Evolutionary conservation across 1,140 invertebrate species (phyloP), one percentile per base, ranked within the genome.

Genomic region (Scaptomyza pallida): DNA sequence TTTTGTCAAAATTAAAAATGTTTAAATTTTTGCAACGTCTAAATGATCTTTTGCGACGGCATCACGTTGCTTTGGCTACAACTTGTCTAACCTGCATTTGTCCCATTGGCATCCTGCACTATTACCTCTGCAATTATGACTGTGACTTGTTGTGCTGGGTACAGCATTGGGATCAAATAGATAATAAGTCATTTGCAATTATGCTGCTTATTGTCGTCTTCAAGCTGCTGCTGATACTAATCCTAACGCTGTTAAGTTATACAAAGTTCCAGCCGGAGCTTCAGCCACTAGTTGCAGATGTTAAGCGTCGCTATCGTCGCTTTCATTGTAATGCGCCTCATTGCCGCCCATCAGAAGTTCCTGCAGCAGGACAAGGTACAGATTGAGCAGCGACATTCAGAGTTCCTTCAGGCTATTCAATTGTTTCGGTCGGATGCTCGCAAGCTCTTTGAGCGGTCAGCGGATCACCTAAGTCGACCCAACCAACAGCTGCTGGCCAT

Each of bases 261-360:
- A 19, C 43, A 0, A n/a, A 50, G 2, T 5, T 30, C 10, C 15
- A n/a, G 1, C 15, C 26, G 6, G 16, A 41, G 13, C 8, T 45
- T 10, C 59, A 60, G 1, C 44, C 55, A 10, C 17, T 77, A 1
- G 52, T 80, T n/a, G 9, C 50, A 5, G 21, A 26, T 17, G 51
- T 63, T 1, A 70, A 63, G 17, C 69, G 40, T 2, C 81, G 81
- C 8, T 85, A 68, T 63, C 37, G 61, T n/a, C 73, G 64, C 1
- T 86, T 71, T 9, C n/a, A 45, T 78, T 15, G 5, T 86, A 1
- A 86, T 86, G 81, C 70, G 70, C 9, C 59, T 86, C 2, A 5
- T 86, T 40, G 57, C 55, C 1, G 63, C 61, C 19, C 19, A 75
- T 1, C 43, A 86, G n/a, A 10, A 51, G 5, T 59, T 85, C 21